A percentile compares a stretch with the other conserved stretches of the same genome.
These are phyloP conservation scores for Psilopsiagon aurifrons DNA, from an alignment of 2,113 vertebrate species.

Conservation along the genomic window DNA sequence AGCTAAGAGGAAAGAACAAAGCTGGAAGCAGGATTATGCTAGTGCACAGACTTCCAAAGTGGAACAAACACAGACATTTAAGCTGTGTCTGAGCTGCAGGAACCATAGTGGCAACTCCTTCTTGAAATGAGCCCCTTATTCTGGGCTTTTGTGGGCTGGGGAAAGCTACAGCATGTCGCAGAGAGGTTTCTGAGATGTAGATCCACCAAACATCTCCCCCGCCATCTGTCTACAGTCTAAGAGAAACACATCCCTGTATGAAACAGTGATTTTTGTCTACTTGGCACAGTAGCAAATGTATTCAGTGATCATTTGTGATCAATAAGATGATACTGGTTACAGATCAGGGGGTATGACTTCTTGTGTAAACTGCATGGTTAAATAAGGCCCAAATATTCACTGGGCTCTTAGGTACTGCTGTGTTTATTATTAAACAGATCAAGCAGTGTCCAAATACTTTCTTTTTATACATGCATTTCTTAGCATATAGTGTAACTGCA, in stretches of 20 bases:
- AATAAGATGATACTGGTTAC: background rate
- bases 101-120: background rate
- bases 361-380: background rate
- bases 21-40: background rate
- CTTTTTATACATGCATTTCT: background rate
- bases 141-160: background rate
- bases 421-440: background rate
- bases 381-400: background rate
- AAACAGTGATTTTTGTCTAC: background rate
- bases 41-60: background rate
- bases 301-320: background rate
- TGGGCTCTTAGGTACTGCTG: background rate
- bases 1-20: background rate
- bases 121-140: background rate
- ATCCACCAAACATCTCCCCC: background rate
- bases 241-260: background rate
- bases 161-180: fast-evolving
- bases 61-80: background rate
- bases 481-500: background rate
- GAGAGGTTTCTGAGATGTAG: background rate
- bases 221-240: background rate
- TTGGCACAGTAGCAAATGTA: background rate
- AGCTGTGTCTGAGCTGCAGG: background rate
- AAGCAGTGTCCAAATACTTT: background rate
- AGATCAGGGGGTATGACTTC: background rate